phyloP scores from a whole-genome alignment of 2,888 invertebrate species.

The Ophion obscuratus region DNA sequence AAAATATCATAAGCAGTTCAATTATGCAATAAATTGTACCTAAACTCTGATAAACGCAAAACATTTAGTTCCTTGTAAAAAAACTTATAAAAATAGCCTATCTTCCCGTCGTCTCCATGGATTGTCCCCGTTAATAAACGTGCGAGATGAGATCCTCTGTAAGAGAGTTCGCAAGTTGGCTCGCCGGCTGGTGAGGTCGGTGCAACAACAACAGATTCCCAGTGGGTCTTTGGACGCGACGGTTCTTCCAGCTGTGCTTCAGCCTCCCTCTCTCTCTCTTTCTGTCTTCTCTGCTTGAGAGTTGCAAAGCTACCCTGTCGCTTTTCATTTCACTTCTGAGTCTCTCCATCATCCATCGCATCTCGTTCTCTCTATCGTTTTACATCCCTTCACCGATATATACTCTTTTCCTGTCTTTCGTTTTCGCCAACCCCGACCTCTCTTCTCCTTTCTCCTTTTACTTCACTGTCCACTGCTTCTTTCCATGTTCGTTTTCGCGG shows the following conservation, averaged over 20 bases:
- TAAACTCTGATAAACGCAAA: too few relatives aligned
- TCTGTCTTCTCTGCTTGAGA: slow-evolving; percentile 72
- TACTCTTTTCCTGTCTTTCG: slow-evolving; percentile 2
- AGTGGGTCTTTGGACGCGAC: slow-evolving; percentile 82
- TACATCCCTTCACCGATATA: background rate
- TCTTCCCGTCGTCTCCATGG: too few relatives aligned
- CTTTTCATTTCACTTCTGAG: slow-evolving; percentile 58
- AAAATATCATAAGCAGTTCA: too few relatives aligned
- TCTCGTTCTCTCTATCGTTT: slow-evolving; percentile 55
- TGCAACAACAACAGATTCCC: slow-evolving; percentile 83
- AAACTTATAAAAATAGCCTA: too few relatives aligned
- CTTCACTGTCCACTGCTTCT: slow-evolving; percentile 32
- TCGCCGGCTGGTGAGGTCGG: slow-evolving; percentile 73
- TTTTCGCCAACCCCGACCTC: slow-evolving; percentile 50
- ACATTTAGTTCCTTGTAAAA: too few relatives aligned
- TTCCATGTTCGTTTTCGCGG: slow-evolving; percentile 23
- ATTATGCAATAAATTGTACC: too few relatives aligned
- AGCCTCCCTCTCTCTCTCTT: slow-evolving; percentile 53
- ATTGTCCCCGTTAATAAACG: slow-evolving; percentile 37
- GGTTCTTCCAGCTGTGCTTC: slow-evolving; percentile 77
- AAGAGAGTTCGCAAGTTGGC: slow-evolving; percentile 69
- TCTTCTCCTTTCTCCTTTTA: slow-evolving; percentile 64
- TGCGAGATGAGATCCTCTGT: slow-evolving; percentile 81
- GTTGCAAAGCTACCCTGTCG: slow-evolving; percentile 67
- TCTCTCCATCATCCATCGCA: slow-evolving; percentile 43